Percentiles rank a stretch among this genome's conserved stretches.
Evolutionary conservation across 37 sponge, comb jelly and placozoan species (phyloP).

Genomic region (Hexactinellida sp.): DNA sequence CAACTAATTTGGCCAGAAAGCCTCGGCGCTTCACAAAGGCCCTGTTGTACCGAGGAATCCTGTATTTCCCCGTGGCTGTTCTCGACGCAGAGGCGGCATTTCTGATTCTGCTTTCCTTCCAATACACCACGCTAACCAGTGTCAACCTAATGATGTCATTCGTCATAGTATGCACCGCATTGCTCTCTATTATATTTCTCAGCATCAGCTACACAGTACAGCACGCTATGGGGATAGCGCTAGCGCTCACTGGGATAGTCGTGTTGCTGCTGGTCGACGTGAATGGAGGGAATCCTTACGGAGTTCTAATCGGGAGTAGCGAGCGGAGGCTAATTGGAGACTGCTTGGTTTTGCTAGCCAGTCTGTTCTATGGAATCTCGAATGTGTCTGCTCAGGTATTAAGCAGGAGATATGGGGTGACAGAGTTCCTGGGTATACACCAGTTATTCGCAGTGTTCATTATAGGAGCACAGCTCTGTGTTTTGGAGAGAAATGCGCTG

Average conservation of each 20-base stretch:
- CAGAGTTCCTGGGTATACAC: slow-evolving; percentile 58
- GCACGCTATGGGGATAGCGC: slow-evolving; percentile 56
- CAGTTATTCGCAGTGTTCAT: slow-evolving; percentile 53
- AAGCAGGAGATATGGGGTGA: slow-evolving; percentile 43
- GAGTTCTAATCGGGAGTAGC: neutral
- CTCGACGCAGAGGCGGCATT: slow-evolving; percentile 73
- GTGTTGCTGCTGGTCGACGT: slow-evolving; percentile 53
- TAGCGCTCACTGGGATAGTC: slow-evolving; percentile 51
- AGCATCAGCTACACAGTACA: slow-evolving; percentile 38
- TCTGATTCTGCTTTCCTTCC: slow-evolving; percentile 48
- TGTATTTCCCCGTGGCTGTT: slow-evolving; percentile 45
- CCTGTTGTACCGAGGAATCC: slow-evolving; percentile 50
- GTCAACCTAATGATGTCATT: slow-evolving; percentile 65
- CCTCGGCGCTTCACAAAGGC: slow-evolving; percentile 28
- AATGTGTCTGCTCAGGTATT: slow-evolving; percentile 73
- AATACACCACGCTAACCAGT: slow-evolving; percentile 75
- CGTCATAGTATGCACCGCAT: slow-evolving; percentile 43
- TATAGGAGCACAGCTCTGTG: slow-evolving; percentile 57
- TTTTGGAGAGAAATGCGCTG: slow-evolving; percentile 23
- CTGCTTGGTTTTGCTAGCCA: slow-evolving; percentile 39
- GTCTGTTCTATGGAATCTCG: slow-evolving; percentile 44
- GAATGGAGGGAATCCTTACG: neutral
- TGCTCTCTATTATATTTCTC: slow-evolving; percentile 67
- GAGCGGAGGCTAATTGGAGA: slow-evolving; percentile 42
- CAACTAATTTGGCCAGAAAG: slow-evolving; percentile 19